phyloP scores from a whole-genome alignment of 1,140 invertebrate genomes.

The Listronotus oregonensis region DNA sequence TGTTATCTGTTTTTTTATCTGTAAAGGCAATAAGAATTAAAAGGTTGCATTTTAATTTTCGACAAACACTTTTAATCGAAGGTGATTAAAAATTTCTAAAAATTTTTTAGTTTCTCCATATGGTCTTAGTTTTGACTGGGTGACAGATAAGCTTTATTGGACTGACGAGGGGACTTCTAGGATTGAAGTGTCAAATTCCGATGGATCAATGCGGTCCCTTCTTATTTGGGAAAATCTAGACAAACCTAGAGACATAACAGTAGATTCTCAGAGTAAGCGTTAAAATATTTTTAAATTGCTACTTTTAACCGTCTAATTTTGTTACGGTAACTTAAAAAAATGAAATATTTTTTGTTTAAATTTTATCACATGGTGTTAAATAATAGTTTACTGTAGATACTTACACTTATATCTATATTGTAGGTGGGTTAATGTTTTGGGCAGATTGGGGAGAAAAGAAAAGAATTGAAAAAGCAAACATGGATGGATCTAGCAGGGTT shows the following conservation, averaged over 20 bases:
- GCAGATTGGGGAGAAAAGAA: slow-evolving; percentile 84
- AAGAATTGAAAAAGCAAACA: slow-evolving; percentile 82
- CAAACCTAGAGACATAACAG: slow-evolving; percentile 81
- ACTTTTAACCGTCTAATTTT: background rate
- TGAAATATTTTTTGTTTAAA: no score
- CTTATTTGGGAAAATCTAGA: slow-evolving; percentile 81
- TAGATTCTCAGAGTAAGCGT: slow-evolving; percentile 72
- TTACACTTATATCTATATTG: no score
- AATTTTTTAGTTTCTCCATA: slow-evolving; percentile 66
- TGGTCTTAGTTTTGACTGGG: slow-evolving; percentile 83
- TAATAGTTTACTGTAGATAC: no score
- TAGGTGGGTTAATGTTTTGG: slow-evolving; percentile 83
- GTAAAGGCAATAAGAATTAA: no score
- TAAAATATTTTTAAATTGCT: background rate
- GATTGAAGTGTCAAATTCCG: slow-evolving; percentile 80
- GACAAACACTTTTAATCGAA: no score
- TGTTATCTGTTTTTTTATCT: no score
- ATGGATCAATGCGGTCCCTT: slow-evolving; percentile 76
- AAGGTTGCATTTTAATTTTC: no score
- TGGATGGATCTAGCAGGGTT: slow-evolving; percentile 80
- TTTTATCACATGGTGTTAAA: no score
- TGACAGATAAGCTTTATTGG: slow-evolving; percentile 87
- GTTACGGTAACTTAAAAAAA: no score
- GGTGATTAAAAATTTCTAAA: no score
- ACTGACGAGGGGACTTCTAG: slow-evolving; percentile 80